phyloP scores from a whole-genome alignment of 1,140 invertebrate species.

The Acromyrmex charruanus region DNA sequence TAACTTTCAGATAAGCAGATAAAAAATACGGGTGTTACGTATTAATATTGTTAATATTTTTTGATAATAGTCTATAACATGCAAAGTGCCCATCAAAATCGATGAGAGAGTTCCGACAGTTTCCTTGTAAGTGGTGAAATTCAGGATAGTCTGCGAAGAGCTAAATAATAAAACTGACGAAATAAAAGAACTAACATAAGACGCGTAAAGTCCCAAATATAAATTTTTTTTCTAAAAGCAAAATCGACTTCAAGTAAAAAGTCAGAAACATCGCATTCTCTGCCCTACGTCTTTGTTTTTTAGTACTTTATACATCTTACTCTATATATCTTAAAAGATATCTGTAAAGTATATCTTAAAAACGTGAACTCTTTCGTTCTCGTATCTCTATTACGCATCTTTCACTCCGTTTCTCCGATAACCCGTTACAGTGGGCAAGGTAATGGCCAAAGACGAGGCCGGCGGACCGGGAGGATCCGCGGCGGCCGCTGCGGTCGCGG shows the following conservation, averaged over 20 bases:
- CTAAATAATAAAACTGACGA: neutral
- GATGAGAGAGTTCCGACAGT: too few relatives aligned
- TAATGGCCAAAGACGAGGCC: constrained; percentile 82
- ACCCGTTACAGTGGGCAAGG: constrained; percentile 81
- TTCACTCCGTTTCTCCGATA: constrained; percentile 6
- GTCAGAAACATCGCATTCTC: neutral
- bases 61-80: too few relatives aligned
- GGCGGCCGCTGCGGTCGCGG: constrained; percentile 80
- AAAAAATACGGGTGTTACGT: too few relatives aligned
- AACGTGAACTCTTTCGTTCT: neutral
- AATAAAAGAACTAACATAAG: neutral
- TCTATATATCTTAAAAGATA: too few relatives aligned
- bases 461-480: constrained; percentile 80
- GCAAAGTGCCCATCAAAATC: too few relatives aligned
- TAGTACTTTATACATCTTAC: too few relatives aligned
- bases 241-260: neutral
- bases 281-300: neutral
- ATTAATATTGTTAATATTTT: too few relatives aligned
- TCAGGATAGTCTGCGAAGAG: too few relatives aligned
- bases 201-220: neutral
- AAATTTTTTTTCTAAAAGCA: too few relatives aligned
- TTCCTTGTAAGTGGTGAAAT: too few relatives aligned
- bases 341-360: too few relatives aligned
- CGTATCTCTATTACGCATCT: neutral
- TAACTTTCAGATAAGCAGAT: too few relatives aligned